Conservation (phyloP, 2,113 vertebrate genomes). For the Bagarius yarrelli region DNA sequence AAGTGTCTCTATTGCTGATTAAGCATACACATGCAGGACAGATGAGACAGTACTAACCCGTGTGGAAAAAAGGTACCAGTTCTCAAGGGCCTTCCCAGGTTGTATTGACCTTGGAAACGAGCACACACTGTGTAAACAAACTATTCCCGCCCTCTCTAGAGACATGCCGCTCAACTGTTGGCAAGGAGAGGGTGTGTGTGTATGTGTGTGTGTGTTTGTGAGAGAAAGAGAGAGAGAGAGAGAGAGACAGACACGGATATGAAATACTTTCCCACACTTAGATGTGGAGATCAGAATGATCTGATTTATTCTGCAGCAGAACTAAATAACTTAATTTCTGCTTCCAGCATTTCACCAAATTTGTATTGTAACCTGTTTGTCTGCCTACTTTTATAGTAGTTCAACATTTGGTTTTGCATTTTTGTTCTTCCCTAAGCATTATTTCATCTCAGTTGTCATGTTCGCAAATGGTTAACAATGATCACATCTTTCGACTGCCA, state of each 20-base stretch:
- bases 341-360: constrained; percentile 14
- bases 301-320: constrained; percentile 17
- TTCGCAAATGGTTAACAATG: background rate
- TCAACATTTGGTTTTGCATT: background rate
- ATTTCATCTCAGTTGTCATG: background rate
- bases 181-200: background rate
- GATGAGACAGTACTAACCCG: constrained; percentile 19
- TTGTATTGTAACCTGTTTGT: no score
- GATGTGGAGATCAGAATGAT: constrained; percentile 7
- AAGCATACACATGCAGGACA: background rate
- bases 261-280: constrained; percentile 33
- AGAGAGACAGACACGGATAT: background rate
- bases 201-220: constrained; percentile 9
- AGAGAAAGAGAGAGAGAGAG: constrained; percentile 1
- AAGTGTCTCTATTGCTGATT: background rate
- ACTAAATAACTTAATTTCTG: background rate
- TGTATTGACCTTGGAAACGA: constrained; percentile 40
- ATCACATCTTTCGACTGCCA: background rate
- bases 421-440: background rate
- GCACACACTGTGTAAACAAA: constrained; percentile 35
- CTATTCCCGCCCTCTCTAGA: background rate
- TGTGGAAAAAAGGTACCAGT: constrained; percentile 22
- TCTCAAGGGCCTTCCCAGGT: constrained; percentile 20
- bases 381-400: background rate
- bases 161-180: constrained; percentile 12